Evolutionary conservation across 2,797 vertebrate species (phyloP), one percentile per base, ranked within the genome.

Genomic region (Sebastes hopkinsi): DNA sequence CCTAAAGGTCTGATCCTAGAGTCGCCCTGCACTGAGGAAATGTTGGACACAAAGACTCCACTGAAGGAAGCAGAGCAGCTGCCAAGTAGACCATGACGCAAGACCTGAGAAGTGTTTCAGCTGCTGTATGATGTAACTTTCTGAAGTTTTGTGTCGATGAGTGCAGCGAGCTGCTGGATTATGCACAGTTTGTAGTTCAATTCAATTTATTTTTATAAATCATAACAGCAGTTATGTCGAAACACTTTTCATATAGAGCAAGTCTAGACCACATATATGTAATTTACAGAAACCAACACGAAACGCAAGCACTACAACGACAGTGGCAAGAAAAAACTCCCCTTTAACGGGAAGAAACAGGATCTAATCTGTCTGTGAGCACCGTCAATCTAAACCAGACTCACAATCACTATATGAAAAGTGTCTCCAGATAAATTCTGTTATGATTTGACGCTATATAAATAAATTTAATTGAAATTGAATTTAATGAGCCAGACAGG

Each of bases 121-220:
- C 27, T 20, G 13, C 64, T 71, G 20, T 3, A 20, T 92, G 91
- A 94, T 93, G 88, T 67, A 94, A 92, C 72, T 64, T 82, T 73
- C 23, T 65, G 36, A 75, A 61, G 25, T 67, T 72, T 82, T 84
- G 14, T 6, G 32, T 9, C 8, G 42, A 14, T 27, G 16, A 50
- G 14, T 36, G 12, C 56, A 69, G 25, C 3, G 1, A 66, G 20
- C 6, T 52, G n/a, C 29, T 32, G 11, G 20, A 59, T 67, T 12
- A 13, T 9, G 1, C 6, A n/a, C 2, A 42, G 6, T 6, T 64
- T 76, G 18, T 50, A 50, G 2, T 50, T 50, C 42, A 50, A 8
- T 50, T 50, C 42, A 50, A 50, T 50, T 50, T 50, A 50, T 50
- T 50, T 50, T 50, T 50, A 50, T 50, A 50, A 50, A 50, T 2